Evolutionary conservation across 1,140 invertebrate species (phyloP).

Genomic region (Drosophila kikkawai): DNA sequence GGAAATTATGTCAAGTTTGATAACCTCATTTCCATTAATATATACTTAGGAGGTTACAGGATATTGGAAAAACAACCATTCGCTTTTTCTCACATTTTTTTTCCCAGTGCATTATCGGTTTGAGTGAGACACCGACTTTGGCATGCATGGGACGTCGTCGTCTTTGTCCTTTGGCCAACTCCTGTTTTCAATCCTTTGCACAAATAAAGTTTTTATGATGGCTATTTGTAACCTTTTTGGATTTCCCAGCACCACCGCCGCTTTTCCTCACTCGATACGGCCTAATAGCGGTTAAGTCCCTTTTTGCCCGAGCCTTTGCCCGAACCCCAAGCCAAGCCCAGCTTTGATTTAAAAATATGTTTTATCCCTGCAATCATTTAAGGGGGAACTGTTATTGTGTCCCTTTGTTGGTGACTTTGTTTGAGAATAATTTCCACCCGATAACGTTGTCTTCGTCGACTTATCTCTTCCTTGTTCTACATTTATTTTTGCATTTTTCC

Average conservation of each 20-base stretch:
- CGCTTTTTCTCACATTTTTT: too few species aligned
- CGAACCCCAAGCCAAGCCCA: slow-evolving; percentile 8
- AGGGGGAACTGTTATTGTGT: slow-evolving; percentile 46
- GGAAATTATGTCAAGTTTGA: too few species aligned
- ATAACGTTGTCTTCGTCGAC: slow-evolving; percentile 39
- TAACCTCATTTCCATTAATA: too few species aligned
- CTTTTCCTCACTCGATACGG: slow-evolving; percentile 44
- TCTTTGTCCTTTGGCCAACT: slow-evolving; percentile 49
- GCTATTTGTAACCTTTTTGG: slow-evolving; percentile 82
- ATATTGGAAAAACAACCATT: too few species aligned
- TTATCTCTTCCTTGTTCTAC: slow-evolving; percentile 20
- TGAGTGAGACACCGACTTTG: slow-evolving; percentile 57
- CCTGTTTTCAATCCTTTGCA: slow-evolving; percentile 79
- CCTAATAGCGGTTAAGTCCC: slow-evolving; percentile 74
- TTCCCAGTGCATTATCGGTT: neutral
- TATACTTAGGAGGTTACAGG: too few species aligned
- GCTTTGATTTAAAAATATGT: slow-evolving; percentile 83
- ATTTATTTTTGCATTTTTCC: slow-evolving; percentile 4
- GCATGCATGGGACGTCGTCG: slow-evolving; percentile 63
- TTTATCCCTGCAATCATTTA: slow-evolving; percentile 56
- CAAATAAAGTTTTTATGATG: slow-evolving; percentile 82
- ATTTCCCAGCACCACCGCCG: slow-evolving; percentile 39
- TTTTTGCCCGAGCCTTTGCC: slow-evolving; percentile 17
- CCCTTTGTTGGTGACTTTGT: slow-evolving; percentile 50
- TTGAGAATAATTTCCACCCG: slow-evolving; percentile 68